Evolutionary conservation across 2,888 invertebrate species (phyloP).

Genomic region (Alcis repandata): DNA sequence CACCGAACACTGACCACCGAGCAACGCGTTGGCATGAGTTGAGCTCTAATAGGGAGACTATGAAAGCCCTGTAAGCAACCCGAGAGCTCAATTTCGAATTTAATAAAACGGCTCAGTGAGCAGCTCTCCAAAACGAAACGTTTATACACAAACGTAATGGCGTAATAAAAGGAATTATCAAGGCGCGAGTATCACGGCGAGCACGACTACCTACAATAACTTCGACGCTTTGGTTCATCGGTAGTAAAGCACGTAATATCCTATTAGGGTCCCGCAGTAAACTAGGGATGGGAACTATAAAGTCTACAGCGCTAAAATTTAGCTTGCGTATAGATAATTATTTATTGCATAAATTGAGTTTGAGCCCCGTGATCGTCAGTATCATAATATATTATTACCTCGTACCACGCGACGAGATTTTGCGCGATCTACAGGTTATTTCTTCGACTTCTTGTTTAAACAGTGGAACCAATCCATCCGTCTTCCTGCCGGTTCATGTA

Average conservation of each 20-base stretch:
- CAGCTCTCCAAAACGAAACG: slow-evolving; percentile 21
- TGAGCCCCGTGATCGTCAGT: no score
- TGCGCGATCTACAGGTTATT: no score
- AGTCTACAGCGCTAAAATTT: no score
- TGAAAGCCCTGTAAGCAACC: slow-evolving; percentile 18
- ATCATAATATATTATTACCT: no score
- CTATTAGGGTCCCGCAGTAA: no score
- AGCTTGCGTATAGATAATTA: no score
- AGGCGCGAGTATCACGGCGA: slow-evolving; percentile 5
- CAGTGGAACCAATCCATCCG: no score
- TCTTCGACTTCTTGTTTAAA: no score
- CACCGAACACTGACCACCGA: background rate
- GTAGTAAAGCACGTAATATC: background rate
- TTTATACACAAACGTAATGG: slow-evolving; percentile 24
- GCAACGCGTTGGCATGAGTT: slow-evolving; percentile 7
- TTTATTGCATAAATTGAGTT: no score
- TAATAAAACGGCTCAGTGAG: slow-evolving; percentile 27
- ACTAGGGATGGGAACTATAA: no score
- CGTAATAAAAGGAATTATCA: slow-evolving; percentile 28
- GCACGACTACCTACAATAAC: background rate
- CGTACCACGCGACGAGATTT: no score
- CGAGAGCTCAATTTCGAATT: slow-evolving; percentile 17
- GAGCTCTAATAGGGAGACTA: slow-evolving; percentile 9
- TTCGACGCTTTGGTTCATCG: slow-evolving; percentile 6
- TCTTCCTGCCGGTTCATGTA: no score